phyloP scores from a whole-genome alignment of 2,797 vertebrate species.

The Pangasius sanitwongsei region DNA sequence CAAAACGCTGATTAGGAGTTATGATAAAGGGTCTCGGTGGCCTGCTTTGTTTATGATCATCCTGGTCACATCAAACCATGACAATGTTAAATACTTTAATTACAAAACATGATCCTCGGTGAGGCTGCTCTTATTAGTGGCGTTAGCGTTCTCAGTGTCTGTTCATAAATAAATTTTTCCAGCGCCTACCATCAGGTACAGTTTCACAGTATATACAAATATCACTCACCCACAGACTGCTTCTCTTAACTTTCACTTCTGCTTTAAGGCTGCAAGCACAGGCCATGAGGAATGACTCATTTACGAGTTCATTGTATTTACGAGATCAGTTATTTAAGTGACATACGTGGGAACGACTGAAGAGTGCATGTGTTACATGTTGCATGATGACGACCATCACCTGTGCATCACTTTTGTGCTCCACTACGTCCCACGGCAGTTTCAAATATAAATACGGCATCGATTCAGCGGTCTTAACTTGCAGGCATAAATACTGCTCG shows the following conservation, averaged over 20 bases:
- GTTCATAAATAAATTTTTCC: slow-evolving; percentile 33
- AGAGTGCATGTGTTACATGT: slow-evolving; percentile 13
- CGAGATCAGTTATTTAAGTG: slow-evolving; percentile 12
- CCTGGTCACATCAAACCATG: background rate
- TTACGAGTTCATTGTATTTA: slow-evolving; percentile 1
- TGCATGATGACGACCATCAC: background rate
- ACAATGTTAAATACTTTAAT: slow-evolving; percentile 23
- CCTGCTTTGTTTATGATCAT: slow-evolving; percentile 4
- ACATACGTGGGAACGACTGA: background rate
- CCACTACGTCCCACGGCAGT: background rate
- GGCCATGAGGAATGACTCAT: slow-evolving; percentile 5
- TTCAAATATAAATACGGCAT: slow-evolving; percentile 14
- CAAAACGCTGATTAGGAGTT: background rate
- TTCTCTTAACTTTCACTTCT: background rate
- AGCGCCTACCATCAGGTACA: background rate
- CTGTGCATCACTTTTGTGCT: background rate
- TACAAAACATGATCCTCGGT: slow-evolving; percentile 16
- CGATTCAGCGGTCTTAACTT: background rate
- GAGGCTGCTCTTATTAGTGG: slow-evolving; percentile 13
- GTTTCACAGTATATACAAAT: slow-evolving; percentile 45
- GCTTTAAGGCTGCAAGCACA: slow-evolving; percentile 14
- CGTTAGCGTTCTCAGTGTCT: background rate
- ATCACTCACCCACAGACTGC: background rate
- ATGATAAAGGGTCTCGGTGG: background rate
- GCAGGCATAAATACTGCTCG: slow-evolving; percentile 46